phyloP scores from a whole-genome alignment of 2,888 invertebrate genomes.

The Lacanobia oleracea region DNA sequence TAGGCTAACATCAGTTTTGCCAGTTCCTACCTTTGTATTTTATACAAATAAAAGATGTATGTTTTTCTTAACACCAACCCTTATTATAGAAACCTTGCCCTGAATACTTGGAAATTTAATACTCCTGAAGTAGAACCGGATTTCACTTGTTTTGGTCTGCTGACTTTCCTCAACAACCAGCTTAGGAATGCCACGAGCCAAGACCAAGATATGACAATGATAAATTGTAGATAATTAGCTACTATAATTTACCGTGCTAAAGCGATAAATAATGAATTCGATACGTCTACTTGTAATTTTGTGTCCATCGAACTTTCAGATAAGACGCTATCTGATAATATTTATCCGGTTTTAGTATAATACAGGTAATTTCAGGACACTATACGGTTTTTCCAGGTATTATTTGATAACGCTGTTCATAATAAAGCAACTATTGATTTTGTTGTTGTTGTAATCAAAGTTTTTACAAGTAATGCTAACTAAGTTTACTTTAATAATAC shows the following conservation, averaged over 20 bases:
- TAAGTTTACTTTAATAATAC: not conserved
- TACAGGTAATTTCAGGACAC: not conserved
- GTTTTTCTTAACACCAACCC: not conserved
- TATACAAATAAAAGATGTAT: not conserved
- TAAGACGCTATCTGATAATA: slow-evolving; percentile 21
- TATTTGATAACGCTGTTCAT: not conserved
- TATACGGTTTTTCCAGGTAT: not conserved
- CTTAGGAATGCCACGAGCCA: slow-evolving; percentile 6
- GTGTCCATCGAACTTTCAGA: slow-evolving; percentile 46
- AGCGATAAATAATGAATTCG: slow-evolving; percentile 2
- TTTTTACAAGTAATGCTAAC: not conserved
- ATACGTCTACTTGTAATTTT: slow-evolving; percentile 6
- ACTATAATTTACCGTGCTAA: not conserved
- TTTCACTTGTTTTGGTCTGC: slow-evolving; percentile 9
- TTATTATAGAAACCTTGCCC: slow-evolving; percentile 1
- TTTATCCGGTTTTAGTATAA: slow-evolving; percentile 18
- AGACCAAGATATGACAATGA: slow-evolving; percentile 23
- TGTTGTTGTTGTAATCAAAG: not conserved
- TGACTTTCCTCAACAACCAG: slow-evolving; percentile 1
- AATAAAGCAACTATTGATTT: not conserved
- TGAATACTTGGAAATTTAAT: slow-evolving; percentile 13
- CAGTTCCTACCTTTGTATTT: not conserved
- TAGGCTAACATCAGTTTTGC: not conserved
- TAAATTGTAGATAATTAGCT: slow-evolving; percentile 23
- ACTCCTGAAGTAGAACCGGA: slow-evolving; percentile 8